Base-by-base conservation (phyloP, 2,797 vertebrate genomes). In the Premnoplex brunnescens region DNA sequence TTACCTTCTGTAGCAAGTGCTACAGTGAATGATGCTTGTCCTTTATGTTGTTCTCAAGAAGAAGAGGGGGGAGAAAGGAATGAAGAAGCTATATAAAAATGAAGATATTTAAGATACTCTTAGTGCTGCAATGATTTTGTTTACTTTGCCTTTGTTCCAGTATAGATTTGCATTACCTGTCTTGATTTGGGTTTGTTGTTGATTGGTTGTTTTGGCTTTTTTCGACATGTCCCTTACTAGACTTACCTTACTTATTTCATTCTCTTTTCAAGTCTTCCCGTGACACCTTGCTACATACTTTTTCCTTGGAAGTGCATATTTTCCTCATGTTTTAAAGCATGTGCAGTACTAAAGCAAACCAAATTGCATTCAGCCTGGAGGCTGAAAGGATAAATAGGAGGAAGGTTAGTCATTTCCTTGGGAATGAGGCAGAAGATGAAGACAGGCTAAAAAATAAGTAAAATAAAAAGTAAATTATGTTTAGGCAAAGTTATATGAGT, bases 391-490 rank as follows among this genome's bases (percentile, higher is more conserved):
- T 91, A 62, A 55, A 75, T 41, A 39, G 48, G 39, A 81, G 21
- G 17, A 88, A 94, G 37, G 26, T 85, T 86, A 94, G 79, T 95
- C 4, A 94, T 78, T 93, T 96, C 85, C 89, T 52, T 71, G 15
- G 66, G 89, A 95, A 89, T 69, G 39, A 92, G 27, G 69, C 88
- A 84, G 41, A 94, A 73, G 63, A 94, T n/a, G 24, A 91, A 86
- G 51, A 78, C 43, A 69, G 21, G 30, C 10, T 66, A 56, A 91
- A 89, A 93, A 80, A 55, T 17, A 82, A 91, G 27, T 55, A 68
- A 91, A 93, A 91, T 55, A 84, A 72, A 90, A 58, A 80, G 4
- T 68, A 89, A 92, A 84, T 85, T 84, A 46, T 86, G 28, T 72
- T 92, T 91, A 73, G 67, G 74, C 3, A 64, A 88, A 89, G 34